These are phyloP conservation scores for Pyrrhosoma nymphula DNA, from an alignment of 2,888 invertebrate species.

Conservation along the genomic window DNA sequence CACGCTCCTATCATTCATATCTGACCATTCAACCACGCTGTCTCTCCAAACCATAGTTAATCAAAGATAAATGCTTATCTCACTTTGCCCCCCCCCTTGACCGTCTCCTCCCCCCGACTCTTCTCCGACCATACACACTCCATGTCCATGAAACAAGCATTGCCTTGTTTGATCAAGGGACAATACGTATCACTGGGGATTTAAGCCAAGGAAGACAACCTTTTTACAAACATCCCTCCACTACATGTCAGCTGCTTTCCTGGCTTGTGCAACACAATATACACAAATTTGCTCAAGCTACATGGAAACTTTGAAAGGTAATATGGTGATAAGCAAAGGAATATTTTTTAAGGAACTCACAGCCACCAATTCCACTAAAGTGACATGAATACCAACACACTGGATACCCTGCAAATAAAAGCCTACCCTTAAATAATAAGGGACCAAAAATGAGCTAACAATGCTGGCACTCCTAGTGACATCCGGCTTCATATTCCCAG, in stretches of 20 bases:
- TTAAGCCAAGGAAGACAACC: constrained; percentile 44
- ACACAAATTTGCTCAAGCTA: constrained; percentile 62
- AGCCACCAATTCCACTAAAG: constrained; percentile 64
- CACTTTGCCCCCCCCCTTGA: constrained; percentile 29
- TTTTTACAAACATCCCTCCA: not conserved
- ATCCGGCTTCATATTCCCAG: constrained; percentile 43
- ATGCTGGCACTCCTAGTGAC: constrained; percentile 34
- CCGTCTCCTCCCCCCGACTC: not conserved
- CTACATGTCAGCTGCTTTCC: constrained; percentile 23
- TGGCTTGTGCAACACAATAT: constrained; percentile 56
- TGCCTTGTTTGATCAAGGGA: constrained; percentile 3
- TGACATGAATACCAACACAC: constrained; percentile 65
- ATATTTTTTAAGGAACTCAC: constrained; percentile 54
- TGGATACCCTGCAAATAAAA: constrained; percentile 60
- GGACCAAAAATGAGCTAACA: constrained; percentile 47
- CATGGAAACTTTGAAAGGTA: constrained; percentile 50
- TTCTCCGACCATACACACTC: not conserved
- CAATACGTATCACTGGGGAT: constrained; percentile 52
- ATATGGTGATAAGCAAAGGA: constrained; percentile 38
- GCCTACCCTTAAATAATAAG: constrained; percentile 43
- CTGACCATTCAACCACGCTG: not conserved
- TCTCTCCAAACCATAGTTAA: constrained; percentile 27
- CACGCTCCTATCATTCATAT: not conserved
- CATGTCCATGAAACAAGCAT: not conserved
- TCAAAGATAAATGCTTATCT: constrained; percentile 59